Evolutionary conservation across 2,888 invertebrate genomes (phyloP), one percentile per base, ranked within the genome.

Genomic region (Agonopterix heracliana): DNA sequence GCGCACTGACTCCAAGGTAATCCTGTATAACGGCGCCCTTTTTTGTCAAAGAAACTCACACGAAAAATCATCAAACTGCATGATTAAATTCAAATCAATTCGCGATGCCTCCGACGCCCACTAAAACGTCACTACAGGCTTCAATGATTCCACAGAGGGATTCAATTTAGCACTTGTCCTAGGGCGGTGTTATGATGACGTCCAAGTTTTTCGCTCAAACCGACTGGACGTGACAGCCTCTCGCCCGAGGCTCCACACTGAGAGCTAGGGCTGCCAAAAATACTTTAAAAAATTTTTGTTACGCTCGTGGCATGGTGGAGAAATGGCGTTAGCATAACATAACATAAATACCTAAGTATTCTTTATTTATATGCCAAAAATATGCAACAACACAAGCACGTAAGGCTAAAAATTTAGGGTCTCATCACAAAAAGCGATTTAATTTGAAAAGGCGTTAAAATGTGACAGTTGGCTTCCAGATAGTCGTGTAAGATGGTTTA

Each of bases 181-280:
- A 43, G 10, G 42, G 36, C 3, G 55, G 55, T 61, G 53, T 44
- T 53, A 58, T 55, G 57, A 26, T 71, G 78, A 71, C 71, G 60
- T 67, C 52, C 63, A 66, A 72, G 56, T 81, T 82, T 82, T 82
- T 80, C 73, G 66, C 63, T 48, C 61, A 64, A 68, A 59, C 58
- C 60, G 52, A 63, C 68, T 78, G 78, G 57, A 59, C 61, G 56
- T 81, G 83, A 81, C 81, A 81, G 73, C 71, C 71, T 68, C 82
- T 81, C 69, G 54, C 55, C 50, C 50, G 50, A 49, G 51, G 56
- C 53, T 38, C 1, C n/a, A 38, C 10, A 9, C 38, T 1, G 10
- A 38, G 5, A 14, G 17, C 10, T 60, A 78, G 79, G 79, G 79
- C 52, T 77, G 71, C 2, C 60, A 52, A 54, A 1, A 45, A 35